phyloP scores from a whole-genome alignment of 1,140 invertebrate species.

The Parasteatoda tepidariorum region DNA sequence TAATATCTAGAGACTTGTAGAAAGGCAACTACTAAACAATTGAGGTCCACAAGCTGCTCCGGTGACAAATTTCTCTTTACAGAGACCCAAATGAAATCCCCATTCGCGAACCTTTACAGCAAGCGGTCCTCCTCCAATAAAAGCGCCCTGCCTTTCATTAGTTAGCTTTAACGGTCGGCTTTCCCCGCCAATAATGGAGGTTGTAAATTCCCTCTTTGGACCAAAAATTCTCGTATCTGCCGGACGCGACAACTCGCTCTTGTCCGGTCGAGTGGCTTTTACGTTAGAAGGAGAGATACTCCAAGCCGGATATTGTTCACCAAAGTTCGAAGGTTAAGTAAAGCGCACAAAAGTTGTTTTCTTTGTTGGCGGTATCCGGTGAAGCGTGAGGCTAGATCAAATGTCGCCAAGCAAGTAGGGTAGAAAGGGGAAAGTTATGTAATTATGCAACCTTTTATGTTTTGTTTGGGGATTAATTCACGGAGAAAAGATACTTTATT shows the following conservation, averaged over 20 bases:
- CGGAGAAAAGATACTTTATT: too few relatives aligned
- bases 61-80: conserved; percentile 24
- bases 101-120: conserved; percentile 6
- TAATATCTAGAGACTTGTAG: background rate
- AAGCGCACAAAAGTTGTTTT: background rate
- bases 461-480: too few relatives aligned
- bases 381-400: background rate
- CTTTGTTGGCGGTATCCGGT: background rate
- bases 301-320: conserved; percentile 41
- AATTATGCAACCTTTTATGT: too few relatives aligned
- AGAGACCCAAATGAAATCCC: conserved; percentile 6
- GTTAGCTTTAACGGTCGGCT: conserved; percentile 1
- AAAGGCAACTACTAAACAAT: conserved; percentile 1
- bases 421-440: background rate
- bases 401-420: background rate
- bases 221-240: conserved; percentile 25
- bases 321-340: conserved; percentile 29
- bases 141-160: conserved; percentile 23
- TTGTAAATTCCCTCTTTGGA: conserved; percentile 15
- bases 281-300: conserved; percentile 27
- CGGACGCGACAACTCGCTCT: conserved; percentile 26
- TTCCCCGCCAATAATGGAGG: conserved; percentile 22
- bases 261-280: conserved; percentile 53
- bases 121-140: background rate
- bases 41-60: background rate